Evolutionary conservation across 64 coral and sea anemone genomes (phyloP).

Genomic region (Pocillopora verrucosa): DNA sequence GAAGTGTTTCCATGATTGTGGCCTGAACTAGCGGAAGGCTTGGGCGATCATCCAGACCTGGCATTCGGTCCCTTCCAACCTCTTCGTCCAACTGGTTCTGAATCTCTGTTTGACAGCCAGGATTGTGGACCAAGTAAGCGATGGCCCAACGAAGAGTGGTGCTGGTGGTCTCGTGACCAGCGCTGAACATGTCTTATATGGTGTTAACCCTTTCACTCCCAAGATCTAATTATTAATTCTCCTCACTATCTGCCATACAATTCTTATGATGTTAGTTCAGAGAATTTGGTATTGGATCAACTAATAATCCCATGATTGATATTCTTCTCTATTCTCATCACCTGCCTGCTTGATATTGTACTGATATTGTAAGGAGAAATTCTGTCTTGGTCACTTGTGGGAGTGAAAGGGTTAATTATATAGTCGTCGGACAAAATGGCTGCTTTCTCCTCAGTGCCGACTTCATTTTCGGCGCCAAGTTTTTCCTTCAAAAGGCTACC

Average conservation of each 20-base stretch:
- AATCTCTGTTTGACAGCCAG: slow-evolving; percentile 45
- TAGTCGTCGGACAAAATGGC: slow-evolving; percentile 51
- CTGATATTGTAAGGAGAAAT: too few relatives aligned
- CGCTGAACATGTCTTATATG: slow-evolving; percentile 57
- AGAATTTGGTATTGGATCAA: too few relatives aligned
- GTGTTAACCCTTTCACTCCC: too few relatives aligned
- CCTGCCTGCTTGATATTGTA: too few relatives aligned
- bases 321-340: too few relatives aligned
- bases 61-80: slow-evolving; percentile 46
- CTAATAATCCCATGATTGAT: too few relatives aligned
- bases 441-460: slow-evolving; percentile 24
- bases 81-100: slow-evolving; percentile 47
- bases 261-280: too few relatives aligned
- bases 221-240: too few relatives aligned
- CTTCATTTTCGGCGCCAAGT: slow-evolving; percentile 18
- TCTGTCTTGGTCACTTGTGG: too few relatives aligned
- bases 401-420: too few relatives aligned
- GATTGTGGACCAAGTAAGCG: slow-evolving; percentile 55
- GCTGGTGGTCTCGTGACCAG: slow-evolving; percentile 63
- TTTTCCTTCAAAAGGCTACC: slow-evolving; percentile 20
- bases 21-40: slow-evolving; percentile 33
- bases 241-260: too few relatives aligned
- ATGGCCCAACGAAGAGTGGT: slow-evolving; percentile 61
- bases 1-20: slow-evolving; percentile 46
- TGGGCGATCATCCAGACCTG: slow-evolving; percentile 25